Percentiles rank a stretch among this genome's conserved stretches.
Conservation (phyloP, 2,113 vertebrate species). For the Taurulus bubalis region DNA sequence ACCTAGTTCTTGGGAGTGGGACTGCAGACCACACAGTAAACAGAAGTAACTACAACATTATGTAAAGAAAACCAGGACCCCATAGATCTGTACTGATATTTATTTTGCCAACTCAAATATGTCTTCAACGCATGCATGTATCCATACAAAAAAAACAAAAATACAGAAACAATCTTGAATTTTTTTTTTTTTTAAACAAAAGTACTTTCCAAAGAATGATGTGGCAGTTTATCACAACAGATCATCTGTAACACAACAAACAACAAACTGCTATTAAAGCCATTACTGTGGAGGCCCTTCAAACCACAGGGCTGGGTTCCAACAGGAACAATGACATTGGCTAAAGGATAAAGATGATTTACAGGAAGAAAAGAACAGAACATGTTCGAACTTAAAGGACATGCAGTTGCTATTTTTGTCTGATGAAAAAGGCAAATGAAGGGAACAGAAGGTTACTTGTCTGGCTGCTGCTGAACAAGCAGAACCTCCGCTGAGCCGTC, state of each 20-base stretch:
- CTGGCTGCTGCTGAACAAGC: background rate
- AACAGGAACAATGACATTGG: constrained; percentile 22
- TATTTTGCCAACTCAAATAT: constrained; percentile 71
- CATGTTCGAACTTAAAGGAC: background rate
- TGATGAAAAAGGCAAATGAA: background rate
- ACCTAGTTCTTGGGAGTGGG: background rate
- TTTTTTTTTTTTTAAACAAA: constrained; percentile 19
- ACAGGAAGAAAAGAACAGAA: constrained; percentile 26
- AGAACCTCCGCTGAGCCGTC: constrained; percentile 32
- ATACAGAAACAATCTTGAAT: constrained; percentile 11
- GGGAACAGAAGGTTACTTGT: constrained; percentile 23
- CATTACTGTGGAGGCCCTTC: background rate
- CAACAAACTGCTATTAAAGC: background rate
- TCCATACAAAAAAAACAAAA: constrained; percentile 29
- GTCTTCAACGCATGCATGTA: constrained; percentile 23
- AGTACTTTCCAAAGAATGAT: constrained; percentile 25
- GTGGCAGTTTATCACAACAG: constrained; percentile 24
- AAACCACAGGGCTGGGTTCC: background rate
- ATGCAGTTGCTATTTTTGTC: background rate
- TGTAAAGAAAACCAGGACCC: background rate
- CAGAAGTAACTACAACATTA: background rate
- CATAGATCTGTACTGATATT: constrained; percentile 37
- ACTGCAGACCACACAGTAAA: too few relatives aligned
- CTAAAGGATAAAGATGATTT: background rate
- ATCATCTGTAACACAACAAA: constrained; percentile 20